A percentile compares a stretch with the other conserved stretches of the same genome.
These are phyloP conservation scores for Gyrodactylus bullatarudis DNA, from an alignment of 1,140 invertebrate species.

Conservation along the genomic window DNA sequence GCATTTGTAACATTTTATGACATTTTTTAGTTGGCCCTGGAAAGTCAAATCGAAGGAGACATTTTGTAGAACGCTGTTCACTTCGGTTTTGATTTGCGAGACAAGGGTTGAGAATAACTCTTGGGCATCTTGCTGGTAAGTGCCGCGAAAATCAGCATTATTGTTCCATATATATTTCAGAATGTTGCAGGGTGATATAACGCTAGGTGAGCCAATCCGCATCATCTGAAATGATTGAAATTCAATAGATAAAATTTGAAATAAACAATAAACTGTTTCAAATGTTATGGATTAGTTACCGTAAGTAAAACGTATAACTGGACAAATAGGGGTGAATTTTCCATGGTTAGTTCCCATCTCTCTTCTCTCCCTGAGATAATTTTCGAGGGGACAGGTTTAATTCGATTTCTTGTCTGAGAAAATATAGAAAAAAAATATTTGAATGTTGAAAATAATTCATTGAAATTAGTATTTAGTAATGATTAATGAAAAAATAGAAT, in stretches of 20 bases:
- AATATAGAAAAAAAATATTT: no score
- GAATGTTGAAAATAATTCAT: no score
- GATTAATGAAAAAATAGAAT: no score
- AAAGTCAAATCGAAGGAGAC: not conserved
- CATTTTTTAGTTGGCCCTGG: not conserved
- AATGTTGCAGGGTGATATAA: not conserved
- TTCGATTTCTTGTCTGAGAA: no score
- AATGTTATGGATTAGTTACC: no score
- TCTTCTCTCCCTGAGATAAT: no score
- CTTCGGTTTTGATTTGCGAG: not conserved
- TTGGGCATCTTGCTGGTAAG: not conserved
- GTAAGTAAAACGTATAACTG: no score
- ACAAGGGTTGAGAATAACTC: not conserved
- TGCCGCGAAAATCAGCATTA: not conserved
- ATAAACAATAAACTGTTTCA: no score
- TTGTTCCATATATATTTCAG: not conserved
- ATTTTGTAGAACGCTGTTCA: not conserved
- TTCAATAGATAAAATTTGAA: no score
- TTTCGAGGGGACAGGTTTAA: not conserved
- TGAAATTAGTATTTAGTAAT: no score
- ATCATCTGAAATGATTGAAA: not conserved
- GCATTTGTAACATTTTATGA: not conserved
- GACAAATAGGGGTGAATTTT: no score
- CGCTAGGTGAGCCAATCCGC: not conserved
- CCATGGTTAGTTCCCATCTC: no score